These are phyloP conservation scores for Dromococcyx pavoninus DNA, from an alignment of 2,797 vertebrate species.

Conservation along the genomic window DNA sequence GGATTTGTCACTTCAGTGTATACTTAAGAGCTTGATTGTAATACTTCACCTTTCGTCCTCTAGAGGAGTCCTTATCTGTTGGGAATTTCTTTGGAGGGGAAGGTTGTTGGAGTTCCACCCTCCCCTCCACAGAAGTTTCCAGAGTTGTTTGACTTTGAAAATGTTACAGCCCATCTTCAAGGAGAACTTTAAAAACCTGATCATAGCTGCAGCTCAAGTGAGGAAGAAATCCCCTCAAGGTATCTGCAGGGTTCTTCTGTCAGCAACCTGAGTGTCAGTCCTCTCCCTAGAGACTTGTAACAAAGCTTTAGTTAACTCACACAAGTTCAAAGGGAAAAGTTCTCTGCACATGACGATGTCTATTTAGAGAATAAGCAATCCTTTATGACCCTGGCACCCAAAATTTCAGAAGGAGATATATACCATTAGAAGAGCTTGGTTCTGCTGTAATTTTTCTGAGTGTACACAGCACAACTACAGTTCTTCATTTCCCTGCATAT, in stretches of 20 bases:
- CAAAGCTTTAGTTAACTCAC: constrained; percentile 61
- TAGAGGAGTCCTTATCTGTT: background rate
- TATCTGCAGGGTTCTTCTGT: constrained; percentile 73
- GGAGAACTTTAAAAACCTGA: constrained; percentile 65
- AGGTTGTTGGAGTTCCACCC: background rate
- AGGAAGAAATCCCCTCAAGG: constrained; percentile 80
- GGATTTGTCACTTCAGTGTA: background rate
- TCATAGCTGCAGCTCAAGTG: constrained; percentile 76
- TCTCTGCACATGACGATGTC: constrained; percentile 69
- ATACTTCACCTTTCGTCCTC: background rate
- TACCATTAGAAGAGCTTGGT: constrained; percentile 45
- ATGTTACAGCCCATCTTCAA: constrained; percentile 7
- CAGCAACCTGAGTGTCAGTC: constrained; percentile 73
- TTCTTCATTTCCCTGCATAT: background rate
- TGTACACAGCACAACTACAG: background rate
- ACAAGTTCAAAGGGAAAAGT: constrained; percentile 72
- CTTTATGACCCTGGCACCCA: background rate
- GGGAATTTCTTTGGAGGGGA: background rate
- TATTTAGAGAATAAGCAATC: constrained; percentile 23
- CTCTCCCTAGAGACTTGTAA: constrained; percentile 52
- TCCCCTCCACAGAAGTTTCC: background rate
- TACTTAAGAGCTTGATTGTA: background rate
- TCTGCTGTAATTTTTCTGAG: constrained; percentile 61
- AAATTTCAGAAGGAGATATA: constrained; percentile 58
- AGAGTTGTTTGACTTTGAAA: constrained; percentile 36